Base-by-base conservation (phyloP, 2,888 invertebrate species). In the Tachina grossa region DNA sequence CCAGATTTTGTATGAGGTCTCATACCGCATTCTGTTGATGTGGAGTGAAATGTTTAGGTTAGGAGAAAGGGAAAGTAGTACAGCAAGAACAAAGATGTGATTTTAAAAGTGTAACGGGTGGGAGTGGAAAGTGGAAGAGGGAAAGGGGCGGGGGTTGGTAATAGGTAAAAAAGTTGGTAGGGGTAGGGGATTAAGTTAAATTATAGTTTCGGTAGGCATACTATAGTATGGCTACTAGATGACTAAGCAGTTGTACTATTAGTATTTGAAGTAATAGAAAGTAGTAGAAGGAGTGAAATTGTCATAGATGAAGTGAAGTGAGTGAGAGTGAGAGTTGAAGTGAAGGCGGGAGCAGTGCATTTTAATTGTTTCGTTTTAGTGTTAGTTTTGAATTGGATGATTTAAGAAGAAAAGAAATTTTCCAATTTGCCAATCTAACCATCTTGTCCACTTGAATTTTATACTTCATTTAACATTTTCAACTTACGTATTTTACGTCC, bases 1-100 rank as follows among this genome's bases (percentile, higher is more conserved):
- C 96, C 97, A 0, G 95, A 94, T 90, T 96, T 96, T 71, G 96
- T 93, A 81, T 97, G 93, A 4, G 97, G 97, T 83, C 97, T 94
- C 57, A 97, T 95, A 53, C 98, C 98, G 92, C 98, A 98, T 90
- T 96, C 98, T 98, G 94, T 93, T 47, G 92, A 91, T 90, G 91
- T 91, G 91, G 91, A 91, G 91, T 91, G 91, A 91, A 91, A 91
- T 91, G 91, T 91, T 90, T 90, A 91, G 91, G 91, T 91, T 91
- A 91, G 92, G 92, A 91, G 91, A 87, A 89, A 90, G 91, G 91
- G 91, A 91, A 91, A 90, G 91, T 91, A 90, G 91, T 91, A 90
- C 88, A 91, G 88, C 89, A 88, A 89, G 89, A 89, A 87, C 88
- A 87, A 85, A 88, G 87, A 87, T 85, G 87, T 87, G 88, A 87